Percentiles rank a stretch among this genome's conserved stretches.
Evolutionary conservation across 2,888 invertebrate species (phyloP).

Genomic region (Parochlus steinenii): DNA sequence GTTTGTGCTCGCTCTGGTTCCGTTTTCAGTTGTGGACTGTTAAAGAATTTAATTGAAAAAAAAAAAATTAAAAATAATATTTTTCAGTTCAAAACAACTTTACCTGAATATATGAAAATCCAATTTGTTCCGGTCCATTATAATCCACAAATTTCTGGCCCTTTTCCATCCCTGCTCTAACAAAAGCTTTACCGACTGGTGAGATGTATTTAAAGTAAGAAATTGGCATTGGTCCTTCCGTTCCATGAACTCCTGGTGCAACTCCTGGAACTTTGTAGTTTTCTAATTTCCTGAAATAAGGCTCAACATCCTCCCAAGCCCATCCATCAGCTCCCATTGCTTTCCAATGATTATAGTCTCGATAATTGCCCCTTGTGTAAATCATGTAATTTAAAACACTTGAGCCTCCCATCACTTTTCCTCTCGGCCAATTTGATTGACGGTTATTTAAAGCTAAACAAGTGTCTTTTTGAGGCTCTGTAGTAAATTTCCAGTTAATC

Average conservation of each 20-base stretch:
- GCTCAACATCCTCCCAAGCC: conserved; percentile 53
- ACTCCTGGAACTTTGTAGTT: conserved; percentile 41
- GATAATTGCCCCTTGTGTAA: conserved; percentile 50
- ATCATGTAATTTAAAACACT: conserved; percentile 70
- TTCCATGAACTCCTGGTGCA: conserved; percentile 32
- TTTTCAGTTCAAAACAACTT: no score
- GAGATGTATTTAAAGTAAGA: conserved; percentile 40
- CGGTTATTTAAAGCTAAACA: conserved; percentile 59
- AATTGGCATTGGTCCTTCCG: conserved; percentile 37
- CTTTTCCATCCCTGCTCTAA: conserved; percentile 42
- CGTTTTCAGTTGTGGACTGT: conserved; percentile 40
- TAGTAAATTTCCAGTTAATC: conserved; percentile 68
- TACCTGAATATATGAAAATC: conserved; percentile 45
- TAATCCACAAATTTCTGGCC: conserved; percentile 50
- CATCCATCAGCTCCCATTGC: conserved; percentile 53
- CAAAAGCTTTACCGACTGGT: conserved; percentile 41
- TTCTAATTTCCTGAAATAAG: conserved; percentile 65
- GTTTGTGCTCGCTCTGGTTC: conserved; percentile 40
- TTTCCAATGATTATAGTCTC: conserved; percentile 65
- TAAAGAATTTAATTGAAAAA: no score
- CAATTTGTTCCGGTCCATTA: conserved; percentile 42
- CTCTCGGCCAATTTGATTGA: conserved; percentile 63
- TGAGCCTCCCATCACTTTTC: conserved; percentile 68
- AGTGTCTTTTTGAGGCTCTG: conserved; percentile 52
- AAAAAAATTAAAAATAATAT: no score